Conservation (phyloP, 2,113 vertebrate genomes). For the Ranitomeya variabilis region DNA sequence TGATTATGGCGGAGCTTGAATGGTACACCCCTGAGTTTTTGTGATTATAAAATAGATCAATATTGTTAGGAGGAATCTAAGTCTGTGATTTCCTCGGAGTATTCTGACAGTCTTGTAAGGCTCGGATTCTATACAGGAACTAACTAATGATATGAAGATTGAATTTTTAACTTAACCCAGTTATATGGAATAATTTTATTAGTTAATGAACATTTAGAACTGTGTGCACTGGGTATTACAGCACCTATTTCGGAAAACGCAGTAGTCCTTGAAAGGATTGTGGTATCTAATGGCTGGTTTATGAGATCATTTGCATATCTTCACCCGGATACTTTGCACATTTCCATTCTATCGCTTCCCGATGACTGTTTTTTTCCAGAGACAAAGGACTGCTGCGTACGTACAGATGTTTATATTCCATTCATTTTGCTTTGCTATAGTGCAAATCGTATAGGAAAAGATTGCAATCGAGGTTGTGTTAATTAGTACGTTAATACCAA, state of each 20-base stretch:
- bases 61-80: constrained; percentile 58
- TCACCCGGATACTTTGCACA: constrained; percentile 34
- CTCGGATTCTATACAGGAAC: constrained; percentile 57
- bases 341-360: neutral
- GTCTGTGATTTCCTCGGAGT: constrained; percentile 56
- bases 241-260: constrained; percentile 38
- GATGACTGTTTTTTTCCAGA: neutral
- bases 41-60: constrained; percentile 59
- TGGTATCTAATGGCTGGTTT: constrained; percentile 40
- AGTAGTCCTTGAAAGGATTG: constrained; percentile 53
- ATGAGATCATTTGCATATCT: constrained; percentile 45
- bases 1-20: constrained; percentile 49
- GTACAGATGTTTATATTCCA: neutral
- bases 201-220: constrained; percentile 58
- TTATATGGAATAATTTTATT: constrained; percentile 59
- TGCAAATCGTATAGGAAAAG: neutral
- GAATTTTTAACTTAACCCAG: constrained; percentile 59
- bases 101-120: constrained; percentile 58
- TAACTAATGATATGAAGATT: constrained; percentile 59
- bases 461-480: neutral
- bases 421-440: neutral
- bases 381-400: constrained; percentile 8
- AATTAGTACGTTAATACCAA: neutral
- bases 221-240: constrained; percentile 34
- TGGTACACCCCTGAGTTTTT: constrained; percentile 57